phyloP scores from a whole-genome alignment of 2,888 invertebrate species.

The Heliconius ethilla region DNA sequence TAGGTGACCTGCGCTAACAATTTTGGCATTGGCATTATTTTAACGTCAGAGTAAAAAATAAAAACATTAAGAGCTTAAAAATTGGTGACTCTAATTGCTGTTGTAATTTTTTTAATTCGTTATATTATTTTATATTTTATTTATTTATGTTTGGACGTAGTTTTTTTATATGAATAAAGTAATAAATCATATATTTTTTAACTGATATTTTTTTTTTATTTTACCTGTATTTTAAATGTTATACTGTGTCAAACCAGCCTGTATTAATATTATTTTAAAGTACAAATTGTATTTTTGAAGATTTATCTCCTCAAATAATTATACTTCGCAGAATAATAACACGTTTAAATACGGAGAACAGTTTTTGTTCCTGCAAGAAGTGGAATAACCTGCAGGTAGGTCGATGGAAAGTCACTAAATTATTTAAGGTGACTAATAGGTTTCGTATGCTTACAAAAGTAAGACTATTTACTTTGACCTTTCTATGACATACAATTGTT shows the following conservation, averaged over 20 bases:
- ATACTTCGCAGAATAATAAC: constrained; percentile 59
- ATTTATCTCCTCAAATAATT: constrained; percentile 26
- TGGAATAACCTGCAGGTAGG: constrained; percentile 77
- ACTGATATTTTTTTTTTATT: background rate
- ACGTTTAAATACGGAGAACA: constrained; percentile 48
- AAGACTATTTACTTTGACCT: constrained; percentile 11
- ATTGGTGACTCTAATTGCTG: background rate
- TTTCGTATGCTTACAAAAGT: constrained; percentile 44
- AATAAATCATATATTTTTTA: background rate
- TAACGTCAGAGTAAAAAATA: background rate
- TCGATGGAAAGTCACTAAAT: constrained; percentile 70
- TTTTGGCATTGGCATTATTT: background rate
- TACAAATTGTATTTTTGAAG: constrained; percentile 12
- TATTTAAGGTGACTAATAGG: constrained; percentile 62
- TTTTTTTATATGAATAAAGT: background rate
- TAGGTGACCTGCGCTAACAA: constrained; percentile 25
- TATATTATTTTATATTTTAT: background rate
- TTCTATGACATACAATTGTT: constrained; percentile 6
- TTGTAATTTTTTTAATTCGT: background rate
- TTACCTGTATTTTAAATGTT: background rate
- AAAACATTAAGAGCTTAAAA: background rate
- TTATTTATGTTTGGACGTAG: background rate
- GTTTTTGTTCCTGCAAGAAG: constrained; percentile 67
- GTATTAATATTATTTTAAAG: constrained; percentile 11
- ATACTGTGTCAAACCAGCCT: background rate